Conservation (phyloP, 2,113 vertebrate species). For the Alaudala cheleensis region DNA sequence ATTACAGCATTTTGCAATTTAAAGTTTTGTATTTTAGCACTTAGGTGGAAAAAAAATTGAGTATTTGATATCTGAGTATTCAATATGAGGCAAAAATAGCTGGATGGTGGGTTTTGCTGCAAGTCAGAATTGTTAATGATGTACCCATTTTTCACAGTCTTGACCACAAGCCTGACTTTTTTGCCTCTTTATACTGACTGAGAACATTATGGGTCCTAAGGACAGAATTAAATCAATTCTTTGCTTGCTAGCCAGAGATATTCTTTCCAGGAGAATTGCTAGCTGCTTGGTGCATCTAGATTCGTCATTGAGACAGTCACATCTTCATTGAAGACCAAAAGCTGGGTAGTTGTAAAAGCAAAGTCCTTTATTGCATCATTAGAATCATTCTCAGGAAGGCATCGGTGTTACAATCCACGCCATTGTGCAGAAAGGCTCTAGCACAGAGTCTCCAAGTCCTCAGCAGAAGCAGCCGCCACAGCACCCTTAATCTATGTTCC, state of each 20-base stretch:
- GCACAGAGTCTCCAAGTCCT: too few species aligned
- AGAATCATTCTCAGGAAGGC: too few species aligned
- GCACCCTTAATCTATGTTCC: too few species aligned
- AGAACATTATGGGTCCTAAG: neutral
- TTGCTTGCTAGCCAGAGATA: neutral
- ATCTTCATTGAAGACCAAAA: too few species aligned
- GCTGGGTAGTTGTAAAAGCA: too few species aligned
- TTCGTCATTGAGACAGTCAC: too few species aligned
- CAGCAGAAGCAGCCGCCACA: too few species aligned
- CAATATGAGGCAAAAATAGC: neutral
- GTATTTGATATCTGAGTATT: neutral
- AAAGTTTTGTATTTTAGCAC: neutral
- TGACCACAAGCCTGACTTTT: neutral
- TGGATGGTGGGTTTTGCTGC: neutral
- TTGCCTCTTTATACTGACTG: neutral
- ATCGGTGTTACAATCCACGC: too few species aligned
- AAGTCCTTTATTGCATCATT: too few species aligned
- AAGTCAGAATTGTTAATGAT: neutral
- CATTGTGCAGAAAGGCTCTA: too few species aligned
- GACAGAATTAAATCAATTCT: neutral
- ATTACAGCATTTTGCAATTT: neutral
- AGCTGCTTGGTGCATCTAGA: neutral
- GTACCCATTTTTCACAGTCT: neutral
- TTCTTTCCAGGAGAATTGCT: neutral
- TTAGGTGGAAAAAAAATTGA: fast-evolving